These are phyloP conservation scores for Clytia hemisphaerica DNA, from an alignment of 30 jellyfish, hydroid and myxozoan genomes.

Conservation along the genomic window DNA sequence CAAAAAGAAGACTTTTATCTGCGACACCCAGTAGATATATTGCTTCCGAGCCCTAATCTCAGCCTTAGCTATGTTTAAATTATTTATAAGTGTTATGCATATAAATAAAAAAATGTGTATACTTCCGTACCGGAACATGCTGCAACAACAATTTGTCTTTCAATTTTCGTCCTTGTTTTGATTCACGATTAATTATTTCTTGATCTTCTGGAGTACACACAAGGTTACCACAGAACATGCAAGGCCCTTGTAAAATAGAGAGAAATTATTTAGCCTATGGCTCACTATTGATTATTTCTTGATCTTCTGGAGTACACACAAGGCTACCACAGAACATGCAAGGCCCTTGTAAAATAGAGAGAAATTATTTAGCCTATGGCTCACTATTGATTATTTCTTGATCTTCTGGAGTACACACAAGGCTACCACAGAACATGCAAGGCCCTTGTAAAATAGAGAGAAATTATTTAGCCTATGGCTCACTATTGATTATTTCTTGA, in stretches of 20 bases:
- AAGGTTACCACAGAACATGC: conserved; percentile 89
- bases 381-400: conserved; percentile 72
- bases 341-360: conserved; percentile 38
- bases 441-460: conserved; percentile 41
- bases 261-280: conserved; percentile 24
- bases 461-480: conserved; percentile 36
- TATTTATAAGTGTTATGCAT: not conserved
- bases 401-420: conserved; percentile 88
- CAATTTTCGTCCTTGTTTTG: conserved; percentile 75
- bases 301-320: conserved; percentile 89
- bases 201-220: conserved; percentile 92
- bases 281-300: conserved; percentile 65
- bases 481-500: conserved; percentile 67
- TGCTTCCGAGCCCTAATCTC: too few relatives aligned
- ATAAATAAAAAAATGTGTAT: not conserved
- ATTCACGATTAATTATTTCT: conserved; percentile 64
- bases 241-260: conserved; percentile 45
- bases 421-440: conserved; percentile 88
- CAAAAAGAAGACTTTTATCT: not conserved
- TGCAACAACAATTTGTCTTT: conserved; percentile 60
- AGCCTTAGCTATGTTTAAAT: not conserved
- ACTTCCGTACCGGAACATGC: conserved; percentile 23
- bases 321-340: conserved; percentile 93
- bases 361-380: conserved; percentile 26
- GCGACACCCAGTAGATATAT: too few relatives aligned